Conservation (phyloP, 2,888 invertebrate genomes). For the Periphyllus acericola region DNA sequence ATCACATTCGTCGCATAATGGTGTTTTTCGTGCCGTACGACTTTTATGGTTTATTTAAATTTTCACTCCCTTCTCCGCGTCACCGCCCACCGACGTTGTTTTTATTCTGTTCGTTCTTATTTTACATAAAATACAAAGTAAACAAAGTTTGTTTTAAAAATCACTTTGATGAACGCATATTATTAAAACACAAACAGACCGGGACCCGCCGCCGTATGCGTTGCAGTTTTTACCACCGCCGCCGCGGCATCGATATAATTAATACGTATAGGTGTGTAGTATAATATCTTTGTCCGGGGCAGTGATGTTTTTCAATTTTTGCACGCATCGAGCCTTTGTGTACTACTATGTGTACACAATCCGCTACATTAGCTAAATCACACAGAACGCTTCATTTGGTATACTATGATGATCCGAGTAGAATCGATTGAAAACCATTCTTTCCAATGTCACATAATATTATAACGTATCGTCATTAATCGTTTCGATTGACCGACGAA, state of each 20-base stretch:
- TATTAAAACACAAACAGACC: conserved; percentile 11
- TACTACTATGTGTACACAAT: neutral
- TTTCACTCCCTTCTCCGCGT: neutral
- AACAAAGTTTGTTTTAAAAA: conserved; percentile 39
- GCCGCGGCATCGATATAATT: neutral
- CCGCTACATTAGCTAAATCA: neutral
- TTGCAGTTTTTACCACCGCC: neutral
- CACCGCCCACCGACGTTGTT: neutral
- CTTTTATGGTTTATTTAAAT: conserved; percentile 60
- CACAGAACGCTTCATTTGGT: neutral
- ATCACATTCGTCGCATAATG: conserved; percentile 54
- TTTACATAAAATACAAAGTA: conserved; percentile 45
- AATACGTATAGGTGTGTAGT: neutral
- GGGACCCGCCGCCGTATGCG: neutral
- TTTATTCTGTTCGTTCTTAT: conserved; percentile 15
- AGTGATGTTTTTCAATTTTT: neutral
- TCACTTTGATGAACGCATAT: conserved; percentile 46
- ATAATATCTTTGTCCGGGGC: neutral
- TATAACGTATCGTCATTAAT: too few species aligned
- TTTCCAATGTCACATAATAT: too few species aligned
- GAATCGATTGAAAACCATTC: too few species aligned
- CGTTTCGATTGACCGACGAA: too few species aligned
- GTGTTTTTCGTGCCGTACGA: conserved; percentile 31
- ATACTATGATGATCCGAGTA: neutral
- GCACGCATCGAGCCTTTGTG: neutral